Evolutionary conservation across 2,888 invertebrate genomes (phyloP).

Genomic region (Sphaeridia pumilis): DNA sequence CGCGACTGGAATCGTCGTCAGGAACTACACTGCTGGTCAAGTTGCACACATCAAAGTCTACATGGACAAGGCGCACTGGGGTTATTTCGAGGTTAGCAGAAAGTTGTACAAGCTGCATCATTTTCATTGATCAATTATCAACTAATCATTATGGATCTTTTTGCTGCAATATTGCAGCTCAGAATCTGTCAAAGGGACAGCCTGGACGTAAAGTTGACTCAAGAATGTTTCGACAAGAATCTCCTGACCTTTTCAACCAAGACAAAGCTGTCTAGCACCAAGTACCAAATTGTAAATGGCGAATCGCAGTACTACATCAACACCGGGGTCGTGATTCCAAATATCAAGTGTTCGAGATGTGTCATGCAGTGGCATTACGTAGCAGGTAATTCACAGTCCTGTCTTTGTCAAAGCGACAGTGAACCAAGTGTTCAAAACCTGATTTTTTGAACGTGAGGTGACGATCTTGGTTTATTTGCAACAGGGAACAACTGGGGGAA

Average conservation of each 20-base stretch:
- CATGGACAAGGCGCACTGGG: constrained; percentile 16
- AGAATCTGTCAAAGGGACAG: constrained; percentile 11
- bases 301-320: constrained; percentile 14
- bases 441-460: no score
- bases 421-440: no score
- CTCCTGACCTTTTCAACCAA: constrained; percentile 8
- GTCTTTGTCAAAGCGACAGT: no score
- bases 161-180: constrained; percentile 8
- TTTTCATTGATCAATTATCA: background rate
- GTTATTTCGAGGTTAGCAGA: constrained; percentile 14
- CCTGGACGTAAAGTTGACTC: constrained; percentile 1
- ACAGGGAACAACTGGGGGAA: constrained; percentile 14
- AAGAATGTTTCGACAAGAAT: constrained; percentile 12
- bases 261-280: constrained; percentile 3
- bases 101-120: background rate
- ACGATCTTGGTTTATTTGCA: no score
- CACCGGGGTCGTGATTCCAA: constrained; percentile 8
- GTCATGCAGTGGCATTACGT: constrained; percentile 14
- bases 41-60: constrained; percentile 15
- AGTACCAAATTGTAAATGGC: constrained; percentile 8
- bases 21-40: constrained; percentile 19
- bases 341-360: constrained; percentile 10
- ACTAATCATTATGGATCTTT: no score
- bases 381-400: constrained; percentile 4
- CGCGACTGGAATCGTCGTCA: constrained; percentile 18